Evolutionary conservation across 2,113 vertebrate genomes (phyloP).

Genomic region (Tyrannus savana): DNA sequence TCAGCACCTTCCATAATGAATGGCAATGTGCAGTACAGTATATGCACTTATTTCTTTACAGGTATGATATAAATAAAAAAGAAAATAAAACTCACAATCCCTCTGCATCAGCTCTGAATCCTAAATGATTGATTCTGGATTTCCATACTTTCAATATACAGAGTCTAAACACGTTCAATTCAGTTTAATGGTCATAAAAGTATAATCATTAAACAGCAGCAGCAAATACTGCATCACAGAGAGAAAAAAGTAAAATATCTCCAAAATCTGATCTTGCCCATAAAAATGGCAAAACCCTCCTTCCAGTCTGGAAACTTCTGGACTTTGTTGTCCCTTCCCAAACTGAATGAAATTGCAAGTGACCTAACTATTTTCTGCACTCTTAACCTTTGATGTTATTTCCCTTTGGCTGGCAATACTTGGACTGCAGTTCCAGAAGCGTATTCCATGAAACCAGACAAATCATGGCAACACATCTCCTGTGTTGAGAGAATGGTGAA

Average conservation of each 20-base stretch:
- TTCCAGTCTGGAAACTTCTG: not conserved
- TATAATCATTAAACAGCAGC: not conserved
- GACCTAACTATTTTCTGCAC: not conserved
- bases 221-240: not conserved
- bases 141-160: not conserved
- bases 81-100: not conserved
- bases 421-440: not conserved
- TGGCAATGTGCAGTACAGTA: not conserved
- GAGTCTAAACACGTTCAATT: not conserved
- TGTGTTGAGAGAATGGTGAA: not conserved
- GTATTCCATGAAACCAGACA: not conserved
- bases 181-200: not conserved
- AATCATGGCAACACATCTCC: not conserved
- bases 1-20: not conserved
- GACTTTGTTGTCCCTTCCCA: not conserved
- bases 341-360: not conserved
- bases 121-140: not conserved
- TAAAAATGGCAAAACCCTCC: not conserved
- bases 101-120: not conserved
- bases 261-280: not conserved
- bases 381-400: not conserved
- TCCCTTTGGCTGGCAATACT: not conserved
- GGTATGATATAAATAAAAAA: not conserved
- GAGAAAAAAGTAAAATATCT: not conserved
- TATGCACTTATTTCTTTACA: not conserved